Base-by-base conservation (phyloP, 53 echinoderm and acorn worm species). In the Actinopyga echinites region DNA sequence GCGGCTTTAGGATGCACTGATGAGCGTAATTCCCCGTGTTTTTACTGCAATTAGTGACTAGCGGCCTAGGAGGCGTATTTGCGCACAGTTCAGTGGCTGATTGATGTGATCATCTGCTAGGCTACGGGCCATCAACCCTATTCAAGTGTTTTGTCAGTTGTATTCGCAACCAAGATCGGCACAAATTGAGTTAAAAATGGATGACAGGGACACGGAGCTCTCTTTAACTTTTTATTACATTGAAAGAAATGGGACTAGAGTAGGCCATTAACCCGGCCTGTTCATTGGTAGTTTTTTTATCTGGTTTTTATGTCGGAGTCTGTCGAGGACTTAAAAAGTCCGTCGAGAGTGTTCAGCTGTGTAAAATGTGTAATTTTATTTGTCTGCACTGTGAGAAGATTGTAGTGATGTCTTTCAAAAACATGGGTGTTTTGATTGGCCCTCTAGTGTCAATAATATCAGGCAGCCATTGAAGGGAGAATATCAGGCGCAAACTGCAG, bases 1-100 rank as follows among this genome's bases (percentile, higher is more conserved):
- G 78, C 78, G 78, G 78, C 78, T 78, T 78, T 78, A 56, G 78
- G 34, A 78, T 31, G 78, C 78, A 78, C 56, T 78, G 78, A 78
- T 78, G 78, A 57, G 55, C 57, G 54, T 56, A 78, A 78, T 55
- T 56, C 29, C 32, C 57, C 78, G 71, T 78, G 78, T 78, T 56
- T 78, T 78, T 52, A 28, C 57, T 78, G 78, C 78, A 78, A 78
- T 78, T 78, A 78, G 78, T 78, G 32, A 25, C 54, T 52, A 52
- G 33, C 45, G 53, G 55, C 56, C 78, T 55, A 78, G 56, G 49
- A 78, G 78, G 78, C 56, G 56, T 57, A 78, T 78, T 78, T 78
- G 33, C 56, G 49, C 55, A 78, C 78, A 78, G 78, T 78, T 78
- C 78, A 78, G 78, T 30, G 36, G 57, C 56, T 78, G 55, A 56